Evolutionary conservation across 2,113 vertebrate species (phyloP), one percentile per base, ranked within the genome.

Genomic region (Xenopus laevis): DNA sequence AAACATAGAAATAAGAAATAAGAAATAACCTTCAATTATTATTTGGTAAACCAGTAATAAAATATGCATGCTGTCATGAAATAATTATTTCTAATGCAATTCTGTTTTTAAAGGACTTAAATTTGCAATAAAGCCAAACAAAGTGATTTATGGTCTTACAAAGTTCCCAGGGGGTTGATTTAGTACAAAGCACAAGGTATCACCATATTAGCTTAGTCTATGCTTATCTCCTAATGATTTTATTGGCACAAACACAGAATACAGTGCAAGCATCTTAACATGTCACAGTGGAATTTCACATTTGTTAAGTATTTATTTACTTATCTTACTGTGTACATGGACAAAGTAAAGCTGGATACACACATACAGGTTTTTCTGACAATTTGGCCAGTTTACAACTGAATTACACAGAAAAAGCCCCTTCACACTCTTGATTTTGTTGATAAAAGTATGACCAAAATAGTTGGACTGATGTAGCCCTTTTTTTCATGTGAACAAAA

Each of bases 141-240:
- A 0, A 60, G 78, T 30, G 58, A 67, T 67, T 50, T 73, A 70
- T 0, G 45, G 70, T 27, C 23, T 27, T 27, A 27, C 23, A 27
- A 27, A 71, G 55, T 18, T 61, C 79, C 69, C 45, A 0, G 12
- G 55, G 62, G 17, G 79, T 8, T 52, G 21, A 10, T 1, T 60
- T 23, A 21, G 58, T 60, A 23, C 52, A 64, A 53, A 59, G 65
- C 63, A 73, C 23, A 47, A 18, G 10, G 44, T 45, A 69, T 33
- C 53, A 44, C 55, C 68, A 59, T 70, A 44, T 59, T 20, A 21
- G 68, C n/a, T 58, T 57, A 59, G 20, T 15, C 57, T 60, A 18
- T 45, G 61, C 72, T 84, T 80, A 84, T 80, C 79, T 78, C 21
- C 60, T 78, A 80, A 81, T 74, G 72, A 77, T 75, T 77, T 44